Evolutionary conservation across 1,140 invertebrate genomes (phyloP), one percentile per base, ranked within the genome.

Genomic region (Grapholita molesta): DNA sequence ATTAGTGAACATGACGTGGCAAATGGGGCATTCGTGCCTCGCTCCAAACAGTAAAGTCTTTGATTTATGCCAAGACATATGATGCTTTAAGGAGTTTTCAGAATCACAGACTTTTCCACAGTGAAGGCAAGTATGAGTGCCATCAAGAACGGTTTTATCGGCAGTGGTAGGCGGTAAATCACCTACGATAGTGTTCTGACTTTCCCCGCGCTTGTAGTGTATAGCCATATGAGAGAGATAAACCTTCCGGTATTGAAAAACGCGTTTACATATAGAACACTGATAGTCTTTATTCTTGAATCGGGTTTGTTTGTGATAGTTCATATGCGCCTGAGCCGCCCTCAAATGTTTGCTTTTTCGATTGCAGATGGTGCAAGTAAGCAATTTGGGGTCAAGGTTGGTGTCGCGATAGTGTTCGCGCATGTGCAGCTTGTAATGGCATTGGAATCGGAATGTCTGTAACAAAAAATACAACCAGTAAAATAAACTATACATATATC

Each of bases 381-480:
- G 83, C 28, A 85, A 69, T 35, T 77, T 74, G 0, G 92, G 89
- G 72, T 92, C 89, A 5, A 88, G 71, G 66, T 83, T 84, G 0
- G 87, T 73, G 61, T 92, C 90, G n/a, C 77, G 67, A 70, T 89
- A 90, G 68, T 92, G 92, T 57, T 78, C 72, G 18, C 88, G 85
- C 90, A 92, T 91, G 73, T 92, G 92, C 38, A 87, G 69, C 61
- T 88, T 88, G 76, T 90, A 92, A 74, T 92, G 90, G 52, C 83
- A 82, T 64, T 92, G 85, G 69, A 88, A 90, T 8, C 82, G 76
- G 76, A 92, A 92, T 0, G 71, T 78, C 91, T 92, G 88, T 12
- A 82, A 84, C 64, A 69, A 76, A 72, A 57, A 72, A 24, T 28
- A 55, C 18, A 57, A 12, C 5, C 28, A 64, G n/a, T 52, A 57